Evolutionary conservation across 2,888 invertebrate genomes (phyloP), one percentile per base, ranked within the genome.

Genomic region (Pseudanteris insignis): DNA sequence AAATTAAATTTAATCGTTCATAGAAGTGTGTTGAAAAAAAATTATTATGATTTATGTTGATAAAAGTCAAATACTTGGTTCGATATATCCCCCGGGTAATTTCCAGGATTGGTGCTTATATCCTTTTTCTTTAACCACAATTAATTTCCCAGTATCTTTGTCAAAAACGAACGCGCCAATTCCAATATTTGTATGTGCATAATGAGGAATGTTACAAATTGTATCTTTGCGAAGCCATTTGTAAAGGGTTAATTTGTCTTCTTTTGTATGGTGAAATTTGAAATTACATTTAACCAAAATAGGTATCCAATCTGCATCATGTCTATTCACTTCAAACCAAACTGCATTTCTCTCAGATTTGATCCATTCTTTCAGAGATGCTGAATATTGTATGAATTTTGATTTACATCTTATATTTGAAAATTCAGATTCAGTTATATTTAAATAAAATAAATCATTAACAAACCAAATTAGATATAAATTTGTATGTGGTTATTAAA

Each of bases 71-170:
- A 18, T 80, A 90, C 92, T 88, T 81, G 89, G 89, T 78, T 95
- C 91, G 10, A 92, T 91, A 81, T 91, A 91, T 40, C 96, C 96
- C 43, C 96, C 96, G 9, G 96, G 96, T 4, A 96, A 82, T 81
- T 96, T 96, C 94, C 94, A 96, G 36, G 60, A 58, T 13, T 63
- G 44, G 25, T 28, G 37, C 10, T 53, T 33, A 6, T 54, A 25
- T 72, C 87, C 85, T 71, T 87, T 86, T 75, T 96, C 95, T 66
- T 86, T 85, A 0, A 96, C 90, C 11, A 91, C 90, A 41, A 96
- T 82, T 44, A 96, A 81, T 81, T 94, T 86, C 47, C 88, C 84
- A 5, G 86, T 83, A 2, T 70, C 43, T 3, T 89, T 86, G 79
- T 94, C 92, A 0, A 92, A 84, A 4, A 96, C 92, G 66, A 95